Conservation (phyloP, 2,888 invertebrate genomes). For the Drosophila nr. fundita region DNA sequence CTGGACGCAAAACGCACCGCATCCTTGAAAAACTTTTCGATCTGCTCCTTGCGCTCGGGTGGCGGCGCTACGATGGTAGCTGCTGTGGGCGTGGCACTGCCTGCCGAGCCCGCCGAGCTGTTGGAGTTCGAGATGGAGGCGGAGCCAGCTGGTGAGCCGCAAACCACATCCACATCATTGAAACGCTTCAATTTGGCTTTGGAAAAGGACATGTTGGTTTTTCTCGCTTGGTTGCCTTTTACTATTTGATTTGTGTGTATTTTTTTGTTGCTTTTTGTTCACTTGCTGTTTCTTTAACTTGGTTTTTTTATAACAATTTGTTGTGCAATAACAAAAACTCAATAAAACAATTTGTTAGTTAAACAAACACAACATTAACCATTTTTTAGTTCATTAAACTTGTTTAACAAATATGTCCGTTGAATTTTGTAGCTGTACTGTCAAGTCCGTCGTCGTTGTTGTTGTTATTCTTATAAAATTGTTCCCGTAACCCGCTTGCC, state of each 20-base stretch:
- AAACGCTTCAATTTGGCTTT: conserved; percentile 85
- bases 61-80: conserved; percentile 23
- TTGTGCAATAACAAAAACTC: conserved; percentile 67
- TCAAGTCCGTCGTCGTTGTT: conserved; percentile 54
- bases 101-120: conserved; percentile 62
- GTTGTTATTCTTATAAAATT: conserved; percentile 13
- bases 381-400: conserved; percentile 33
- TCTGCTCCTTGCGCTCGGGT: conserved; percentile 84
- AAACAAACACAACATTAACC: conserved; percentile 64
- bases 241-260: conserved; percentile 3
- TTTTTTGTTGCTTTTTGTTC: conserved; percentile 8
- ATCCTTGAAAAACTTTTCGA: conserved; percentile 85
- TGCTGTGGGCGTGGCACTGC: conserved; percentile 66
- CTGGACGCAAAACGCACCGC: conserved; percentile 83
- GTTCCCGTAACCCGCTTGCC: conserved; percentile 58
- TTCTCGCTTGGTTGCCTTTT: conserved; percentile 10
- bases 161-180: conserved; percentile 83
- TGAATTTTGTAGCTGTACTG: conserved; percentile 49
- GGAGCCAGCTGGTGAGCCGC: conserved; percentile 73
- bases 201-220: conserved; percentile 81
- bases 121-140: conserved; percentile 43
- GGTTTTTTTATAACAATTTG: conserved; percentile 52
- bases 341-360: conserved; percentile 55
- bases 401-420: conserved; percentile 64
- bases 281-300: conserved; percentile 12